Evolutionary conservation across 2,888 invertebrate species (phyloP).

Genomic region (Encarsia formosa): DNA sequence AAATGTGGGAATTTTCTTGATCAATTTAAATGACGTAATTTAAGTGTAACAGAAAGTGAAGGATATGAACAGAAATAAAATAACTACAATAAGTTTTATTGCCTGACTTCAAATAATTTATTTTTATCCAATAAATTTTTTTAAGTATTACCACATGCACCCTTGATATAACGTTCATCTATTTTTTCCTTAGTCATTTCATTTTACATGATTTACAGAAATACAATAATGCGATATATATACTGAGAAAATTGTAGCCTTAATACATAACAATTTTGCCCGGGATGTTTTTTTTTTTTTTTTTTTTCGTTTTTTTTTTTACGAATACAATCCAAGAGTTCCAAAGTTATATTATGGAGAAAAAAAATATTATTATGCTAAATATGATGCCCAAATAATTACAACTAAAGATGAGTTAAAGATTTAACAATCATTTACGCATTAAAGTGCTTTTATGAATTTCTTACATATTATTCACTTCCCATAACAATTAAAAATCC

Average conservation of each 20-base stretch:
- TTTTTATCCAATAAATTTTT: conserved; percentile 22
- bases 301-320: conserved; percentile 1
- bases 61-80: conserved; percentile 1
- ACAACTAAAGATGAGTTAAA: too few species aligned
- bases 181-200: conserved; percentile 22
- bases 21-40: too few species aligned
- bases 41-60: too few species aligned
- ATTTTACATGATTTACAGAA: conserved; percentile 25
- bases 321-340: too few species aligned
- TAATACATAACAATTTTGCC: neutral
- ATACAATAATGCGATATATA: conserved; percentile 7
- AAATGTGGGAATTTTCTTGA: too few species aligned
- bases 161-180: conserved; percentile 23
- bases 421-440: too few species aligned
- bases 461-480: too few species aligned
- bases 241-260: neutral
- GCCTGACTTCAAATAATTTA: conserved; percentile 21
- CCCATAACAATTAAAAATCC: too few species aligned
- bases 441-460: too few species aligned
- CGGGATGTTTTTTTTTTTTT: neutral
- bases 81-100: conserved; percentile 12
- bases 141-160: conserved; percentile 12
- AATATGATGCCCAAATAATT: too few species aligned
- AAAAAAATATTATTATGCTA: too few species aligned
- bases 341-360: too few species aligned